A percentile compares a stretch with the other conserved stretches of the same genome.
Evolutionary conservation across 2,797 vertebrate species (phyloP).

Genomic region (Martes flavigula): DNA sequence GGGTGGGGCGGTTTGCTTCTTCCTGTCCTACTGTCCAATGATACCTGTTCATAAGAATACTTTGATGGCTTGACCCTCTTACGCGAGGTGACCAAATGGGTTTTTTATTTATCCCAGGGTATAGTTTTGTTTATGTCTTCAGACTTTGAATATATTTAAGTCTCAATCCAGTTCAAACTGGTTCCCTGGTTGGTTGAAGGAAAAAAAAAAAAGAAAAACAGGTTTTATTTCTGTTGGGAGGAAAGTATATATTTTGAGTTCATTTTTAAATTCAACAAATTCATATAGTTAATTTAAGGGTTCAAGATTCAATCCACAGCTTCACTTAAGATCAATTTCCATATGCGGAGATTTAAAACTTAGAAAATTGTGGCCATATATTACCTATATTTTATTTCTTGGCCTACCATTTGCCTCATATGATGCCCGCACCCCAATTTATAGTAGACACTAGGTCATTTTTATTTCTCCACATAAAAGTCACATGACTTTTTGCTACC

Average conservation of each 20-base stretch:
- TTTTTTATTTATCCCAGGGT: conserved; percentile 12
- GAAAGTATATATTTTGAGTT: not conserved
- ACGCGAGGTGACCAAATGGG: not conserved
- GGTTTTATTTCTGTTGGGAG: not conserved
- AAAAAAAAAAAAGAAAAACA: not conserved
- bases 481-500: conserved; percentile 39
- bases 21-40: not conserved
- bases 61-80: not conserved
- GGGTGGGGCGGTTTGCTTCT: not conserved
- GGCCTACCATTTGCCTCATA: not conserved
- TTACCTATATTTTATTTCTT: not conserved
- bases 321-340: conserved; percentile 27
- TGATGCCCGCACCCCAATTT: not conserved
- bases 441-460: conserved; percentile 48
- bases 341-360: not conserved
- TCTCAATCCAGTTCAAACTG: not conserved
- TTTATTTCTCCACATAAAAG: conserved; percentile 68
- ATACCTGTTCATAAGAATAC: not conserved
- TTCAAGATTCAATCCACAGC: not conserved
- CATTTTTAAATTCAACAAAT: conserved; percentile 46
- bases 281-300: not conserved
- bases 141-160: conserved; percentile 40
- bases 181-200: not conserved
- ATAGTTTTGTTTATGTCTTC: conserved; percentile 10
- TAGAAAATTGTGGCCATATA: not conserved